These are phyloP conservation scores for Holothuria scabra DNA, from an alignment of 53 echinoderm and acorn worm genomes.

Conservation along the genomic window DNA sequence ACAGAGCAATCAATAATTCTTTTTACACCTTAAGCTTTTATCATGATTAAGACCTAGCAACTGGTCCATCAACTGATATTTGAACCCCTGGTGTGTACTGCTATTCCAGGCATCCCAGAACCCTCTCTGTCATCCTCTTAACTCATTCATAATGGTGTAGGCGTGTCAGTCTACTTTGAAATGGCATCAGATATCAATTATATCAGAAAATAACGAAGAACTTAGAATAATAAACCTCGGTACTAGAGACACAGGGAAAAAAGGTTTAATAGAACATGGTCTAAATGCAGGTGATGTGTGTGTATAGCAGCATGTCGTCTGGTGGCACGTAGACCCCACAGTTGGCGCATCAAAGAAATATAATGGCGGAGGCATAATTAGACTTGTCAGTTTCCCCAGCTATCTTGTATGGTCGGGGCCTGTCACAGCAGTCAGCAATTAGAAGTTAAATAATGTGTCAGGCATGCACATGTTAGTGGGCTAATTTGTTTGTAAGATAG, in stretches of 20 bases:
- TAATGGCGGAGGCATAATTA: slow-evolving; percentile 15
- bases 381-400: neutral
- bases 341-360: neutral
- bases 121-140: neutral
- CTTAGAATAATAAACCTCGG: slow-evolving; percentile 26
- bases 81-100: too few relatives aligned
- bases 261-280: neutral
- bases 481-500: neutral
- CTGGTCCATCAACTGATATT: too few relatives aligned
- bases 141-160: neutral
- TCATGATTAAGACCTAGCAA: too few relatives aligned
- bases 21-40: too few relatives aligned
- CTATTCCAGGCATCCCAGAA: too few relatives aligned
- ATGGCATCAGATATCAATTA: slow-evolving; percentile 33
- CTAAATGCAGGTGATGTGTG: too few relatives aligned
- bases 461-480: neutral
- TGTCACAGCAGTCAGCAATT: slow-evolving; percentile 6
- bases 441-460: slow-evolving; percentile 28
- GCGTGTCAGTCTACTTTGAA: slow-evolving; percentile 25
- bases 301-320: slow-evolving; percentile 23
- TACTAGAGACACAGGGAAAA: neutral
- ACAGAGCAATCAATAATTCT: too few relatives aligned
- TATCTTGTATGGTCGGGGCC: neutral
- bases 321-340: slow-evolving; percentile 26
- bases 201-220: slow-evolving; percentile 34